Conservation (phyloP, 2,797 vertebrate genomes). For the Falco columbarius region DNA sequence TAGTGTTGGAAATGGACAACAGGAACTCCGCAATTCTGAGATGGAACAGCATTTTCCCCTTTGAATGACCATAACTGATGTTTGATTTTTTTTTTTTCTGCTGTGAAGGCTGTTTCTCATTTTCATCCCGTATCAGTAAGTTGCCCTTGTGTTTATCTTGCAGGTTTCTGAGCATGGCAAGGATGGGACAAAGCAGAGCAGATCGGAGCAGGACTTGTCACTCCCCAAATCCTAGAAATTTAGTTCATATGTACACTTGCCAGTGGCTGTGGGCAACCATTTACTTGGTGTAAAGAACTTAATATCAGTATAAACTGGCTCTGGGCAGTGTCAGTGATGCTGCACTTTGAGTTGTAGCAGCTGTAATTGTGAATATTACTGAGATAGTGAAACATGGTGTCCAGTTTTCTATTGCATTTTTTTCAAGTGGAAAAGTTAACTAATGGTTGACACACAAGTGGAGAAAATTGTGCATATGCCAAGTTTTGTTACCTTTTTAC, state of each 20-base stretch:
- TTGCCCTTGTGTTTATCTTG: conserved; percentile 74
- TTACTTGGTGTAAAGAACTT: conserved; percentile 90
- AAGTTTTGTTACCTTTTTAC: conserved; percentile 86
- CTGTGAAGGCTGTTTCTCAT: conserved; percentile 13
- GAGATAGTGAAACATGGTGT: conserved; percentile 88
- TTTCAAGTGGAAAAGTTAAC: conserved; percentile 87
- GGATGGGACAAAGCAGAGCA: conserved; percentile 87
- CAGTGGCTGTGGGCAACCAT: conserved; percentile 89
- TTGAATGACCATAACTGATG: conserved; percentile 39
- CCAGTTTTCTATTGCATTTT: conserved; percentile 89
- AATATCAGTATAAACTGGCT: conserved; percentile 85
- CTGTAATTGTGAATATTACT: conserved; percentile 88
- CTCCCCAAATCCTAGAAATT: conserved; percentile 89
- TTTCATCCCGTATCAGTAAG: conserved; percentile 59
- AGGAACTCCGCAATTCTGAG: not conserved
- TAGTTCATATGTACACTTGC: conserved; percentile 88
- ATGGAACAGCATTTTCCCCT: conserved; percentile 27
- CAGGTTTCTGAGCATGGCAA: conserved; percentile 89
- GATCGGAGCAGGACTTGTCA: conserved; percentile 90
- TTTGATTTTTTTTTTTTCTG: not conserved
- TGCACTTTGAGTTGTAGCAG: conserved; percentile 80
- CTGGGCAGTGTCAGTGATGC: conserved; percentile 78
- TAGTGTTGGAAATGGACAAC: not conserved
- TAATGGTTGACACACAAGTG: conserved; percentile 87
- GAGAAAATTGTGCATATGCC: conserved; percentile 90